A percentile compares a stretch with the other conserved stretches of the same genome.
Evolutionary conservation across 1,140 invertebrate genomes (phyloP).

Genomic region (Brachionus rubens): DNA sequence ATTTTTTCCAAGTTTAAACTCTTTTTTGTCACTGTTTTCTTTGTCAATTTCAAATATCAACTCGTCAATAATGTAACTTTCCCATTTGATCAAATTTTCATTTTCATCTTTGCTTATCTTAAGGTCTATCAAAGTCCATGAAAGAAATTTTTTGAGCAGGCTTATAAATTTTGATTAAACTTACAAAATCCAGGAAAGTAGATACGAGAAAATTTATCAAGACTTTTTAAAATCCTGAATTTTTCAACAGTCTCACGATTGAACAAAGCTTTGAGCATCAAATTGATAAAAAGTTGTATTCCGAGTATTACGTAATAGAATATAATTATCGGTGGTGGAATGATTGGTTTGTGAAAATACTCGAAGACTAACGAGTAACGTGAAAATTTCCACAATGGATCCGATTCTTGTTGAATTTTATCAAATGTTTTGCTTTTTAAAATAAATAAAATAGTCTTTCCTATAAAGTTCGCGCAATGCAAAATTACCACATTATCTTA

Average conservation of each 20-base stretch:
- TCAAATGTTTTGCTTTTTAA: constrained; percentile 80
- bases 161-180: not conserved
- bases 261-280: constrained; percentile 71
- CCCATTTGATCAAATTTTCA: constrained; percentile 22
- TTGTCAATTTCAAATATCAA: not conserved
- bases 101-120: not conserved
- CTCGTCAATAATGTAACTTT: constrained; percentile 23
- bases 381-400: constrained; percentile 98
- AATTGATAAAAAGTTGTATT: constrained; percentile 72
- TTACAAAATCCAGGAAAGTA: constrained; percentile 41
- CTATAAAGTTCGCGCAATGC: too few species aligned
- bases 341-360: constrained; percentile 89
- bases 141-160: not conserved
- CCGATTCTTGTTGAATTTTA: constrained; percentile 86
- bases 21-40: constrained; percentile 34
- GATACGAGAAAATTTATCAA: not conserved
- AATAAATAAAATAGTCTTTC: constrained; percentile 43
- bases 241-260: constrained; percentile 64
- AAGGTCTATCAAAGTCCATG: not conserved
- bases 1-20: constrained; percentile 3
- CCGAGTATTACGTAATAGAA: constrained; percentile 83
- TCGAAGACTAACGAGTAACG: constrained; percentile 95
- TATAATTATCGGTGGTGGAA: constrained; percentile 88
- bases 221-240: not conserved
- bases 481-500: too few species aligned